phyloP scores from a whole-genome alignment of 2,888 invertebrate genomes.

The Octodonta nipae region DNA sequence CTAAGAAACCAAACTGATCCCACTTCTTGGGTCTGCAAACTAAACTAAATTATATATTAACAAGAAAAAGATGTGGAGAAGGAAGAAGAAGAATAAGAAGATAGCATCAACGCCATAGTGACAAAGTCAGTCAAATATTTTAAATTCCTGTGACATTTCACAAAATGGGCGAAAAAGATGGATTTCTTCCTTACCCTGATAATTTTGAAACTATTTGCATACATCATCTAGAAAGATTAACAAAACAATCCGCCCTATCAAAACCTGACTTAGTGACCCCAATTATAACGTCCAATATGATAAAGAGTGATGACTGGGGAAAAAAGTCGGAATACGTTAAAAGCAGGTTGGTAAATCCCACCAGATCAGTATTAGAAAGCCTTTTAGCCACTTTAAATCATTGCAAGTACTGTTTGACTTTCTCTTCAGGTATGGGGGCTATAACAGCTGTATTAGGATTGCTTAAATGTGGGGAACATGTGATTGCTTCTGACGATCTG shows the following conservation, averaged over 20 bases:
- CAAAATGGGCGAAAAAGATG: conserved; percentile 12
- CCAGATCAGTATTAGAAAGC: conserved; percentile 71
- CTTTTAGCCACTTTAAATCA: conserved; percentile 81
- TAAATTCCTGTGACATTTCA: too few relatives aligned
- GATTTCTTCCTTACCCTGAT: conserved; percentile 43
- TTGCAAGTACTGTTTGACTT: conserved; percentile 68
- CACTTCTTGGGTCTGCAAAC: too few relatives aligned
- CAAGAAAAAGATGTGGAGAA: too few relatives aligned
- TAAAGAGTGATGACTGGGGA: too few relatives aligned
- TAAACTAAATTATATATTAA: too few relatives aligned
- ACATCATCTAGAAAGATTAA: conserved; percentile 46
- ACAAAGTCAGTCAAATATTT: too few relatives aligned
- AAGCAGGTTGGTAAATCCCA: conserved; percentile 86
- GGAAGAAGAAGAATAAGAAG: too few relatives aligned
- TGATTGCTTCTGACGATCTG: conserved; percentile 79
- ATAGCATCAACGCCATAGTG: too few relatives aligned
- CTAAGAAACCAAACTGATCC: too few relatives aligned
- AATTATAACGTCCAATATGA: conserved; percentile 76
- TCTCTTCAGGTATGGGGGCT: conserved; percentile 82
- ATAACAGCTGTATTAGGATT: conserved; percentile 61
- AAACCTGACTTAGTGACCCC: conserved; percentile 68
- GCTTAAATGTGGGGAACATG: conserved; percentile 72
- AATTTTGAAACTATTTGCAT: conserved; percentile 83
- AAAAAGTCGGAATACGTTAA: conserved; percentile 72
- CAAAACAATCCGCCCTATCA: conserved; percentile 84